These are phyloP conservation scores for Anas georgica DNA, from an alignment of 2,797 vertebrate species.

Conservation along the genomic window DNA sequence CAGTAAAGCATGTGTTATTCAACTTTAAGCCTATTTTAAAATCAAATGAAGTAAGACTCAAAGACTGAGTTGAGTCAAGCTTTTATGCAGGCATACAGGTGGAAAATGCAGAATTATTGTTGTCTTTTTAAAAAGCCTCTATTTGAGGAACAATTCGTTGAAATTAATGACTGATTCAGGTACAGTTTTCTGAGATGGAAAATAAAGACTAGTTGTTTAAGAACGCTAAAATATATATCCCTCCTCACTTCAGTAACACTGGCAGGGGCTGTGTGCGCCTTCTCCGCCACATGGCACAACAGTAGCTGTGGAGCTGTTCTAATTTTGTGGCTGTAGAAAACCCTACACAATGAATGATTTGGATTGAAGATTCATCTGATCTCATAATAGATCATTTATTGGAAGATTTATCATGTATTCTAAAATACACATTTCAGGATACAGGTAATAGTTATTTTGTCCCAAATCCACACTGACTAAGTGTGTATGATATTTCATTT, in stretches of 20 bases:
- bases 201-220: neutral
- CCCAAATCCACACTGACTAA: neutral
- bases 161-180: neutral
- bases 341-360: neutral
- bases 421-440: neutral
- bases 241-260: neutral
- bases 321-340: neutral
- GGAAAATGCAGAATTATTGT: neutral
- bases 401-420: neutral
- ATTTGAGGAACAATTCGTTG: neutral
- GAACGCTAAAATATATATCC: neutral
- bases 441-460: neutral
- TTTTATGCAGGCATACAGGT: neutral
- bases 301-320: neutral
- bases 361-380: too few species aligned
- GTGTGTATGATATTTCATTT: neutral
- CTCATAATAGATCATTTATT: neutral
- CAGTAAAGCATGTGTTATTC: neutral
- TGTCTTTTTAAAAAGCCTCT: neutral
- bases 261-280: neutral
- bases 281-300: accelerated
- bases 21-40: neutral
- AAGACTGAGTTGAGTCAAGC: neutral
- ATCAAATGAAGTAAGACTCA: neutral
- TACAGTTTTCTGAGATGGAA: neutral